Evolutionary conservation across 2,113 vertebrate species (phyloP), one percentile per base, ranked within the genome.

Genomic region (Alces alces): DNA sequence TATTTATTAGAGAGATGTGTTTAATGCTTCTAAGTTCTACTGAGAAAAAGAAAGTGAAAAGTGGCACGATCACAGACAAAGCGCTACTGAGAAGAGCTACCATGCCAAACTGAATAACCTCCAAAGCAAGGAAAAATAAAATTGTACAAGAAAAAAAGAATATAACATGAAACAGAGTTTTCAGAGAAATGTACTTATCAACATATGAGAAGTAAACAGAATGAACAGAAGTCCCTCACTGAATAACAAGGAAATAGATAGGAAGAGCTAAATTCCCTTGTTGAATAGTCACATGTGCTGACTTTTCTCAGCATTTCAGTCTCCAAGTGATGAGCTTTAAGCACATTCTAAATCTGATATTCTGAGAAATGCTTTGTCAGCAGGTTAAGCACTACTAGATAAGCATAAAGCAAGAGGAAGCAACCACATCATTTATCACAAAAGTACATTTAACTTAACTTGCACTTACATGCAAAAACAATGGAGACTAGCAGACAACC

Each of bases 21-120:
- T 98, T 95, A 98, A 98, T 98, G 98, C 98, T 98, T 98, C 98
- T 93, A 98, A 93, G 89, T 98, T 97, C 91, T 92, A 92, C 3
- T 98, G 98, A 98, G 97, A 98, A 95, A 98, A 98, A 98, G 98
- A 98, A 98, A 98, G 98, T 96, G 98, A 98, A 98, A 98, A 98
- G 98, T 97, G 98, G 98, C 98, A 97, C 61, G 45, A 58, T 95
- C 86, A 95, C 54, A 97, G 94, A 98, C 87, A 97, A 92, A 95
- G 95, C 27, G 39, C 54, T 88, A 39, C 54, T 43, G 54, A 89
- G 89, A 55, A 91, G 54, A 95, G 39, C 50, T 55, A 55, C 43
- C 79, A 95, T 30, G 36, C 91, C 58, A 93, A 97, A 94, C 52
- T 27, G 83, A 97, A 73, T 39, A 88, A 96, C 8, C 30, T 55